phyloP scores from a whole-genome alignment of 2,888 invertebrate species.

The Hoplodrina ambigua region DNA sequence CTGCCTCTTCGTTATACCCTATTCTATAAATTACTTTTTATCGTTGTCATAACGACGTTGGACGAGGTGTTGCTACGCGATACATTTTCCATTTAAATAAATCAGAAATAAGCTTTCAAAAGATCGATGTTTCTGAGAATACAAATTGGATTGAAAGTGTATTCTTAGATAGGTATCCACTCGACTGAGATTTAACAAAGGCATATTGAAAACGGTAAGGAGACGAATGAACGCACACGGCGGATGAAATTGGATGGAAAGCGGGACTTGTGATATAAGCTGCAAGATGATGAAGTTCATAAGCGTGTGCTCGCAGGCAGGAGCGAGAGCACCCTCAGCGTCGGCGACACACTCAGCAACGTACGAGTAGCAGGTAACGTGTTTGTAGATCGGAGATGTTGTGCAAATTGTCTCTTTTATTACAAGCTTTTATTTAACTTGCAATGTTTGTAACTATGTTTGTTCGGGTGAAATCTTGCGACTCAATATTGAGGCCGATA shows the following conservation, averaged over 20 bases:
- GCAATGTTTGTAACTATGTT: no score
- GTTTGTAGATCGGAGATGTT: slow-evolving; percentile 2
- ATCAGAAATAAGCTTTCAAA: slow-evolving; percentile 18
- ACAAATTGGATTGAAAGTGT: slow-evolving; percentile 48
- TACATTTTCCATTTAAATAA: slow-evolving; percentile 10
- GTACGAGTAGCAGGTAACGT: slow-evolving; percentile 12
- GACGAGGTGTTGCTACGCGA: background rate
- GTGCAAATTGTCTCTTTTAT: slow-evolving; percentile 4
- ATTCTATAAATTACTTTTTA: background rate
- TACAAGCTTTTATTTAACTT: no score
- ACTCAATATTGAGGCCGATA: no score
- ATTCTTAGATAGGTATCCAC: background rate
- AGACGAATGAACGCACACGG: slow-evolving; percentile 37
- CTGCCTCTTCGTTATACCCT: background rate
- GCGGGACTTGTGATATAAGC: slow-evolving; percentile 34
- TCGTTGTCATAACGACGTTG: background rate
- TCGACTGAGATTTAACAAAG: slow-evolving; percentile 41
- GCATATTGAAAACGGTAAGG: slow-evolving; percentile 31
- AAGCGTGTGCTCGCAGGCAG: slow-evolving; percentile 26
- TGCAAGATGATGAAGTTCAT: slow-evolving; percentile 41
- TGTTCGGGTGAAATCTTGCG: no score
- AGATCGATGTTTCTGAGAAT: slow-evolving; percentile 24
- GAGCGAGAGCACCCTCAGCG: slow-evolving; percentile 17
- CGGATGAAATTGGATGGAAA: slow-evolving; percentile 48
- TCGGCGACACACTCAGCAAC: slow-evolving; percentile 3